Base-by-base conservation (phyloP, 1,140 invertebrate genomes). In the Diplogasteroides magnus region DNA sequence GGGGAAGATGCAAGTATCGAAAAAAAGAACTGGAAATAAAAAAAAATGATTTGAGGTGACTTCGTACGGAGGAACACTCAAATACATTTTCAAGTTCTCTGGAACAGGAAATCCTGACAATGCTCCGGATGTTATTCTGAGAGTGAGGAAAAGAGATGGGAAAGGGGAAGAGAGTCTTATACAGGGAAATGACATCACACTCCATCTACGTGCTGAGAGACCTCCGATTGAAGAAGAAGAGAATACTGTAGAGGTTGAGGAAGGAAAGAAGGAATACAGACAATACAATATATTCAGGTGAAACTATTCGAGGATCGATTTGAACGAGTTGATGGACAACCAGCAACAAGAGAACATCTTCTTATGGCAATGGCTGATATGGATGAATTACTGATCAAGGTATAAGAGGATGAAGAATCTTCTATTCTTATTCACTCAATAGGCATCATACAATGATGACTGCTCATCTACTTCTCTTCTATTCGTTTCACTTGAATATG, bases 341-440 rank as follows among this genome's bases (percentile, higher is more conserved):
- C 86, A 60, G 88, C 90, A 2, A 89, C 91, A 68, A 87, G 95
- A 15, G 91, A 94, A 80, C 89, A 94, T 83, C 85, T 98, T 57
- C 85, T 98, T 27, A 93, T 97, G 89, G 91, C 92, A 0, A 84
- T 98, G 48, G 92, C 93, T 69, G 90, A 95, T 82, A 83, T 98
- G 11, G 87, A 91, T 77, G 88, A 88, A 14, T 31, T 83, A 55
- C 74, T 82, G 57, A 74, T 80, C 69, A 78, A 79, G 56, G 61
- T 65, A 28, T 66, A 23, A 27, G 58, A n/a, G 70, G 69, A 61
- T 15, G 15, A 19, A 15, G 15, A 19, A 23, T 56, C 55, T 56
- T 15, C 23, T 56, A 56, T 19, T n/a, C n/a, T n/a, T 13, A 26
- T 61, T 29, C 25, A 61, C 23, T 61, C 59, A n/a, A n/a, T n/a